phyloP scores from a whole-genome alignment of 2,113 vertebrate genomes.

The Origma solitaria region DNA sequence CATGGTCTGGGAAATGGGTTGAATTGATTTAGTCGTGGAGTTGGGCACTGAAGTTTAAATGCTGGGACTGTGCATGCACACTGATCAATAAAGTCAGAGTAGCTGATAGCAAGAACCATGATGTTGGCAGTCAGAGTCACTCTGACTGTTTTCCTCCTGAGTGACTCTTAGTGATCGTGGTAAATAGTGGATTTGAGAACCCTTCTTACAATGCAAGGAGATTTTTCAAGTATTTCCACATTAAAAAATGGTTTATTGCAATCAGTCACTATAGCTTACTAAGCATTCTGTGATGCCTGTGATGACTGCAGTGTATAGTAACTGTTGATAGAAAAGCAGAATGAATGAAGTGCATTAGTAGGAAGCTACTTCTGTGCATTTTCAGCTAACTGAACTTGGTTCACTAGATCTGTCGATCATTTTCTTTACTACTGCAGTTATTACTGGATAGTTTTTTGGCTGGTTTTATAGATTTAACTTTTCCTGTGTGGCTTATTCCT shows the following conservation, averaged over 20 bases:
- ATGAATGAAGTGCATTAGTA: neutral
- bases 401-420: neutral
- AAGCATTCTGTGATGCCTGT: neutral
- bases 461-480: neutral
- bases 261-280: neutral
- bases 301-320: neutral
- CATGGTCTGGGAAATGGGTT: neutral
- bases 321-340: neutral
- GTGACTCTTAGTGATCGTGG: neutral
- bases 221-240: neutral
- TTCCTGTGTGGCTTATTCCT: neutral
- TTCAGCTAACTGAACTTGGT: neutral
- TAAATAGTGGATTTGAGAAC: neutral
- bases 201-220: neutral
- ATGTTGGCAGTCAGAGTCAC: neutral
- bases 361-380: neutral
- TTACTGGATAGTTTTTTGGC: neutral
- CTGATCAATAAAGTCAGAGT: neutral
- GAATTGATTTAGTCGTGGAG: neutral
- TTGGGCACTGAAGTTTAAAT: neutral
- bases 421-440: neutral
- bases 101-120: neutral
- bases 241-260: neutral
- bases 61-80: neutral
- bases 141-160: neutral